Conservation (phyloP, 2,113 vertebrate species). For the Solea solea region DNA sequence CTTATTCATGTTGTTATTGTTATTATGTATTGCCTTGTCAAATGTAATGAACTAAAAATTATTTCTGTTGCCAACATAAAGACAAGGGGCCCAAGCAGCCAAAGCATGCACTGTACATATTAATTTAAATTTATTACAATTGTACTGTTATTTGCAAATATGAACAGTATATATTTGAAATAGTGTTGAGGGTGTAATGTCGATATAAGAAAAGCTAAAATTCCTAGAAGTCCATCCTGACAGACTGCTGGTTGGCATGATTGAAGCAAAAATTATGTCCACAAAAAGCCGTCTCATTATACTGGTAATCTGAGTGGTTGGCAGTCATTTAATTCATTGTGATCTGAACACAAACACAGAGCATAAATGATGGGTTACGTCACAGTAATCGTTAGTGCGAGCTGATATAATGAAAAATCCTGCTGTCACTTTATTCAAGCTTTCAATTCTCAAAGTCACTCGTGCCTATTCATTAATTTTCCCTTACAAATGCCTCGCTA, state of each 20-base stretch:
- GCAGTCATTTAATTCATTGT: constrained; percentile 7
- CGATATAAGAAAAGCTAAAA: background rate
- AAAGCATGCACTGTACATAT: too few relatives aligned
- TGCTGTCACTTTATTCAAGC: constrained; percentile 27
- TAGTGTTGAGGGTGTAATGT: background rate
- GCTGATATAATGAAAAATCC: constrained; percentile 30
- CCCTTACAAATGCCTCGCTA: constrained; percentile 32
- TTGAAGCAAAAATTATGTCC: background rate
- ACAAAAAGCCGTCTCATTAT: constrained; percentile 10
- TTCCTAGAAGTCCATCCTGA: background rate
- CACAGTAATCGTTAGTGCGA: background rate
- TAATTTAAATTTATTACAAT: too few relatives aligned
- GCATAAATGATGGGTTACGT: constrained; percentile 13
- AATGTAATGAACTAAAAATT: too few relatives aligned
- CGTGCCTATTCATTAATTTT: constrained; percentile 24
- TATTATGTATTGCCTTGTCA: too few relatives aligned
- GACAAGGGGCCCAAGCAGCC: too few relatives aligned
- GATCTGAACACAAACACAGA: constrained; percentile 31
- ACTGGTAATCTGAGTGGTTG: constrained; percentile 14
- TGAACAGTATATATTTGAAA: too few relatives aligned
- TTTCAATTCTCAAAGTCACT: constrained; percentile 26
- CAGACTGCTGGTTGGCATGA: constrained; percentile 8
- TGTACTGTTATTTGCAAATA: too few relatives aligned
- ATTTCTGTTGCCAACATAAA: too few relatives aligned
- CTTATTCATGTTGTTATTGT: too few relatives aligned